Evolutionary conservation across 2,888 invertebrate species (phyloP).

Genomic region (Priocnemis perturbator): DNA sequence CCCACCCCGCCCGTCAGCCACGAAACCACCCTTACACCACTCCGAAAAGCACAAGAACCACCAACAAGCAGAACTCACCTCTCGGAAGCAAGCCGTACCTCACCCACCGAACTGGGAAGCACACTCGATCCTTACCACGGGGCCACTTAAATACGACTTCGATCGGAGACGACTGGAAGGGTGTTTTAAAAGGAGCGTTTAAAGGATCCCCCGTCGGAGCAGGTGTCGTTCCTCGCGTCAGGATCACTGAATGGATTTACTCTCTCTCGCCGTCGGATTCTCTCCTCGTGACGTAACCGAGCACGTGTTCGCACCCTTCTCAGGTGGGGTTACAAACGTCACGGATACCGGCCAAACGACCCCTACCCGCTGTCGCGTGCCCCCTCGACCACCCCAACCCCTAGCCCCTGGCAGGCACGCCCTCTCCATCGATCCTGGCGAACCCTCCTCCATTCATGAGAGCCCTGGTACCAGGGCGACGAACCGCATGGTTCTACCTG

Average conservation of each 20-base stretch:
- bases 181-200: background rate
- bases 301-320: conserved; percentile 63
- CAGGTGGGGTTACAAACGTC: conserved; percentile 62
- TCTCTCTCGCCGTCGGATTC: conserved; percentile 41
- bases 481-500: conserved; percentile 62
- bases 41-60: too few species aligned
- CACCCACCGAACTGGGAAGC: too few species aligned
- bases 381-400: background rate
- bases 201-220: background rate
- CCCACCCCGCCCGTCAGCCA: too few species aligned
- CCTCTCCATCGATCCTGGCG: conserved; percentile 68
- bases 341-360: conserved; percentile 56
- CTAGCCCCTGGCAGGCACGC: conserved; percentile 55
- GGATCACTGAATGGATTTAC: conserved; percentile 53
- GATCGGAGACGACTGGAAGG: background rate
- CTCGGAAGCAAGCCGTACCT: too few species aligned
- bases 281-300: conserved; percentile 68
- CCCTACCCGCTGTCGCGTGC: conserved; percentile 40
- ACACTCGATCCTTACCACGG: too few species aligned
- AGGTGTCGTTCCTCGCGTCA: conserved; percentile 17
- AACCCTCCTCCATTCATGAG: conserved; percentile 69
- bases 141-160: too few species aligned
- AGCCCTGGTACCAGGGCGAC: conserved; percentile 60
- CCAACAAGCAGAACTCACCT: too few species aligned
- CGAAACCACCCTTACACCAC: too few species aligned